Conservation (phyloP, 2,888 invertebrate species). For the Hofmannophila pseudospretella region DNA sequence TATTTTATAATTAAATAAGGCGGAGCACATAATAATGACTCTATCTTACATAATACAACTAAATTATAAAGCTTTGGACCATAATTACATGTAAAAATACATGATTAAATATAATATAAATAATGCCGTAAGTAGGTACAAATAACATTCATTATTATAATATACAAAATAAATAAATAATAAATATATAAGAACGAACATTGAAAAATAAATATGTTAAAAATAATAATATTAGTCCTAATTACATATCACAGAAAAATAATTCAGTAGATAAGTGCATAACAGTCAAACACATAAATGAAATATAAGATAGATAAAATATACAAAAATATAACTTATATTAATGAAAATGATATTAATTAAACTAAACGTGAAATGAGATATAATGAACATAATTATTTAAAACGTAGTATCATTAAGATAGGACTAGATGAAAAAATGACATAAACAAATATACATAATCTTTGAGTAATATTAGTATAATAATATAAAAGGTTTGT, state of each 20-base stretch:
- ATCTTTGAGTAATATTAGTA: conserved; percentile 18
- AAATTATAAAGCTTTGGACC: conserved; percentile 13
- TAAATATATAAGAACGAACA: background rate
- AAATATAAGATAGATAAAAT: conserved; percentile 5
- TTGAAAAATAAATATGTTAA: conserved; percentile 5
- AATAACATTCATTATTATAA: conserved; percentile 15
- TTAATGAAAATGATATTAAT: conserved; percentile 11
- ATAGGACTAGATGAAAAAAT: conserved; percentile 52
- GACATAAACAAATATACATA: too few species aligned
- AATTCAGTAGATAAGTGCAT: conserved; percentile 8
- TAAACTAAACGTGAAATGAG: background rate
- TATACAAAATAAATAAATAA: conserved; percentile 11
- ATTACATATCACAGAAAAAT: conserved; percentile 17
- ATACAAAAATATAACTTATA: conserved; percentile 3
- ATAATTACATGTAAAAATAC: conserved; percentile 9
- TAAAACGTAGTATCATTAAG: conserved; percentile 39
- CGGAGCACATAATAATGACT: background rate
- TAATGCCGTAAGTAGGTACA: too few species aligned
- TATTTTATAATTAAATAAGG: conserved; percentile 12
- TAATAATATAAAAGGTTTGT: conserved; percentile 29
- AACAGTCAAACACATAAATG: conserved; percentile 13
- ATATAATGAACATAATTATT: conserved; percentile 14
- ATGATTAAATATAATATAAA: too few species aligned
- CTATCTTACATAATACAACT: conserved; percentile 5
- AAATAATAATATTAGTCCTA: conserved; percentile 15